Percentiles rank a stretch among this genome's conserved stretches.
Evolutionary conservation across 1,140 invertebrate species (phyloP).

Genomic region (Rhagoletis zephyria): DNA sequence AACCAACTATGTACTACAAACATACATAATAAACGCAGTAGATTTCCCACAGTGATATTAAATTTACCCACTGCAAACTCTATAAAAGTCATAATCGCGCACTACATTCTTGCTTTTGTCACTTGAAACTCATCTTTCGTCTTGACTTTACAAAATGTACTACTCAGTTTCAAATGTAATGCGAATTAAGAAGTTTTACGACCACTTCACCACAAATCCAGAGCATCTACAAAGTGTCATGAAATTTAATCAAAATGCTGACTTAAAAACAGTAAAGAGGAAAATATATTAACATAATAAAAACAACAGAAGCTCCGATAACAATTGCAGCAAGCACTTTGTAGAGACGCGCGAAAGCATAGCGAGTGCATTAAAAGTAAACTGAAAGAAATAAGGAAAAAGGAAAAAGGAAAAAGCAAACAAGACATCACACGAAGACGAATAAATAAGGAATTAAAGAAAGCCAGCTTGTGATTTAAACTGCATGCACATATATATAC

Average conservation of each 20-base stretch:
- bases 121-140: not conserved
- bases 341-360: not conserved
- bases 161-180: not conserved
- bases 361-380: not conserved
- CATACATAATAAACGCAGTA: no score
- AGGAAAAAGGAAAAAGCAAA: not conserved
- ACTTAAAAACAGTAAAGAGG: not conserved
- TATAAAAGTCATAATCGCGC: no score
- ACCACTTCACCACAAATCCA: not conserved
- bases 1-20: no score
- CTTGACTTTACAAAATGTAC: not conserved
- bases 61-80: no score
- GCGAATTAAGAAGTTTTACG: not conserved
- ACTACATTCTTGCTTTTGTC: no score
- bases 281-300: not conserved
- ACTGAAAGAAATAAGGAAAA: not conserved
- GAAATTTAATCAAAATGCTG: slow-evolving; percentile 31
- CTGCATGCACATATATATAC: not conserved
- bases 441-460: slow-evolving; percentile 9
- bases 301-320: slow-evolving; percentile 3
- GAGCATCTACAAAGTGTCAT: slow-evolving; percentile 2
- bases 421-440: no score
- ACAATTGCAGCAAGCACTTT: slow-evolving; percentile 3
- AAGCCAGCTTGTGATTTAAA: not conserved
- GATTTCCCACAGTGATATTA: no score